These are phyloP conservation scores for Meleagris gallopavo DNA, from an alignment of 2,113 vertebrate species.

Conservation along the genomic window DNA sequence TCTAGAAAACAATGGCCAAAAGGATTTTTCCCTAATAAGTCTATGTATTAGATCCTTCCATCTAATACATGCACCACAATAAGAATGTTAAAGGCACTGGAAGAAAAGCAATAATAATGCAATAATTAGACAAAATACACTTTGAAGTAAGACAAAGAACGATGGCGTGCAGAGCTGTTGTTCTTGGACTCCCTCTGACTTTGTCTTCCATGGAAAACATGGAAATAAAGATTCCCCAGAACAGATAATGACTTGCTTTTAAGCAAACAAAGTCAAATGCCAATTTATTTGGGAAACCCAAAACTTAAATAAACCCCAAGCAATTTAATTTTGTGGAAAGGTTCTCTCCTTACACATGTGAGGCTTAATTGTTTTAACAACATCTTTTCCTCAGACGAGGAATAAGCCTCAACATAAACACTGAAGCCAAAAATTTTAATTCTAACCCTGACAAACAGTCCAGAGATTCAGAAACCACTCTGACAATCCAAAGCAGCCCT, in stretches of 20 bases:
- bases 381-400: constrained; percentile 19
- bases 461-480: constrained; percentile 41
- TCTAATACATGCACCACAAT: neutral
- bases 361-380: constrained; percentile 64
- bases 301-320: constrained; percentile 52
- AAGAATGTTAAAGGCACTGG: neutral
- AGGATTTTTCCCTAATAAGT: neutral
- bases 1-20: neutral
- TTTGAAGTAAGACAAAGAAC: constrained; percentile 27
- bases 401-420: constrained; percentile 47
- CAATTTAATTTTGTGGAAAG: constrained; percentile 45
- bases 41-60: neutral
- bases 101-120: neutral
- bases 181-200: neutral
- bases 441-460: constrained; percentile 53
- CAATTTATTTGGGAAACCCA: constrained; percentile 1
- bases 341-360: constrained; percentile 40
- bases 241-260: neutral
- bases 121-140: neutral
- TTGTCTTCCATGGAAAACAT: constrained; percentile 2
- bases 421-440: constrained; percentile 44
- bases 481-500: constrained; percentile 40
- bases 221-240: neutral
- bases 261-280: constrained; percentile 36
- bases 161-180: neutral